phyloP scores from a whole-genome alignment of 2,797 vertebrate genomes.

The Psittacula echo region DNA sequence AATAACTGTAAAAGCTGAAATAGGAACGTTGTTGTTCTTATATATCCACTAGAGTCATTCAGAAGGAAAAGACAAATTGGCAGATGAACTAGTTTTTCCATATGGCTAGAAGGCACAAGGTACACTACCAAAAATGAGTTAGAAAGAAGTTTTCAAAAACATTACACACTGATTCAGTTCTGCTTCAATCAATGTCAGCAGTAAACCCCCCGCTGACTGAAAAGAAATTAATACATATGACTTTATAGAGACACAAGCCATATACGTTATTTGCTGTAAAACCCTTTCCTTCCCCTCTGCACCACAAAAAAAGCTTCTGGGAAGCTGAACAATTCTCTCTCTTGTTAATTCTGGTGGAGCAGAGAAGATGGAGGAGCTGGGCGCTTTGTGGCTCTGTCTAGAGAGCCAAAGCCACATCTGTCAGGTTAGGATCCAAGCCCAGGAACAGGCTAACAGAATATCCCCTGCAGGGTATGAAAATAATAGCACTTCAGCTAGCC shows the following conservation, averaged over 20 bases:
- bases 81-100: background rate
- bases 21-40: background rate
- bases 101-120: background rate
- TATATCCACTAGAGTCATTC: background rate
- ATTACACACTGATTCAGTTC: background rate
- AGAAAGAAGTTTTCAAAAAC: background rate
- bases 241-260: background rate
- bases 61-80: conserved; percentile 14
- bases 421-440: conserved; percentile 43
- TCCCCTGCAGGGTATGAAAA: conserved; percentile 47
- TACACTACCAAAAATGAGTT: background rate
- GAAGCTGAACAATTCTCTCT: conserved; percentile 1
- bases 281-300: background rate
- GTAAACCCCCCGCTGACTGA: background rate
- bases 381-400: background rate
- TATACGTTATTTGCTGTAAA: background rate
- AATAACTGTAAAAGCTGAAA: background rate
- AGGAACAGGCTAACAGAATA: conserved; percentile 22
- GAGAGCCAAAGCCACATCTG: conserved; percentile 52
- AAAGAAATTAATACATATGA: background rate
- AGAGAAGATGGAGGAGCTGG: background rate
- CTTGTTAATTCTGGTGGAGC: background rate
- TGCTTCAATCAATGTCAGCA: background rate
- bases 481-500: conserved; percentile 53
- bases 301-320: conserved; percentile 25